Conservation (phyloP, 2,797 vertebrate species). For the Iguana delicatissima region DNA sequence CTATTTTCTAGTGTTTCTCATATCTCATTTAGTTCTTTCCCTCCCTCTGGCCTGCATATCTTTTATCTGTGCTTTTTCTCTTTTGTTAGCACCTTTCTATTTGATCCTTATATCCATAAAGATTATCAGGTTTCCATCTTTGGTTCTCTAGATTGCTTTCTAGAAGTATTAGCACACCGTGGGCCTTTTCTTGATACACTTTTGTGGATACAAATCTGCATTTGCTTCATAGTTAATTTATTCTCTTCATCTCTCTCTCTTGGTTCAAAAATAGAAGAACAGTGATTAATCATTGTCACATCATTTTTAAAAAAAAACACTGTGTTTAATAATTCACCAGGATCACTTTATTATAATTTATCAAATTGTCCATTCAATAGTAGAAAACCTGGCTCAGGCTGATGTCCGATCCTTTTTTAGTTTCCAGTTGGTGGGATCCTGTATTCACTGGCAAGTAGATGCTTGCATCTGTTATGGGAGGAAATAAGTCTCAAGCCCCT, state of each 20-base stretch:
- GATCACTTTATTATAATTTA: neutral
- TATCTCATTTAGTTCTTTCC: too few relatives aligned
- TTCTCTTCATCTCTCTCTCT: neutral
- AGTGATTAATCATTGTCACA: constrained; percentile 19
- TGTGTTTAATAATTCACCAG: neutral
- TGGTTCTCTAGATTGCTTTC: neutral
- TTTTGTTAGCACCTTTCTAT: neutral
- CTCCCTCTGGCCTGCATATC: too few relatives aligned
- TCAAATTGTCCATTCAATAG: neutral
- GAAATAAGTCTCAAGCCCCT: constrained; percentile 9
- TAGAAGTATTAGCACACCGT: neutral
- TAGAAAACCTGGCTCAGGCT: neutral
- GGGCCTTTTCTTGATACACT: neutral
- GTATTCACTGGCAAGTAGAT: neutral
- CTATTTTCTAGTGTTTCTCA: too few relatives aligned
- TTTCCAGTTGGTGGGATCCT: neutral
- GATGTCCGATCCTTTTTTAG: neutral
- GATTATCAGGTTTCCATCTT: neutral
- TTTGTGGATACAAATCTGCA: neutral
- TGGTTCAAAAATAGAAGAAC: constrained; percentile 20
- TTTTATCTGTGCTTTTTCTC: neutral
- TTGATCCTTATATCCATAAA: neutral
- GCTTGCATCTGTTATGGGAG: neutral
- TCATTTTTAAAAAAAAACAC: neutral
- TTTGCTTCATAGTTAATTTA: neutral